Base-by-base conservation (phyloP, 2,797 vertebrate genomes). In the Manis crassicaudata region DNA sequence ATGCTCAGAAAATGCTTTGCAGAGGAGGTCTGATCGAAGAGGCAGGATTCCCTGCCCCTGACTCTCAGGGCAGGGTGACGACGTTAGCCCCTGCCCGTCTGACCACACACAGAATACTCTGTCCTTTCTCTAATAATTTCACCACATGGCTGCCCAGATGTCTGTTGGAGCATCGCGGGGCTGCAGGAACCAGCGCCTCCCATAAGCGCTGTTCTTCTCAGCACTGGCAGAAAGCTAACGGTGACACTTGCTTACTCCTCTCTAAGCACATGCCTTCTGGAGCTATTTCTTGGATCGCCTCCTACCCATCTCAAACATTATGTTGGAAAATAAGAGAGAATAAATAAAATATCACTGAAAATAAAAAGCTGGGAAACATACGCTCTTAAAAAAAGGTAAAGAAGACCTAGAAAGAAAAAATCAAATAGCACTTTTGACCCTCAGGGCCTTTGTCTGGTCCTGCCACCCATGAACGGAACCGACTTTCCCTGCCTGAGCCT, bases 301-400 rank as follows among this genome's bases (percentile, higher is more conserved):
- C 80, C 77, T 52, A 76, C 16, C 63, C 56, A 25, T 46, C 52
- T 72, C 73, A 65, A 85, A 83, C 7, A 21, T 50, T 29, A 21
- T 11, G 46, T 80, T 35, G 81, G 83, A 91, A 89, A 79, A 63
- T 17, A 32, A 79, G 75, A 83, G 90, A 65, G 52, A 92, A 81
- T 92, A 75, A 52, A 58, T 52, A 79, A 67, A 56, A 32, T 29
- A 95, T 94, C 27, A 20, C 23, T n/a, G 63, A 52, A 70, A 95
- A 62, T 70, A 85, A 58, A 88, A 93, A 76, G 58, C 13, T 20
- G 40, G 43, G n/a, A 13, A 25, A 54, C 65, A 35, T 2, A 7
- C 0, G 1, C 63, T 73, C 40, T 70, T 73, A 27, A 70, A 70
- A 65, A 68, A 9, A 29, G 72, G 65, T 16, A 46, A 54, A 79